These are phyloP conservation scores for Drosophila paramelanica DNA, from an alignment of 2,888 invertebrate species.

Conservation along the genomic window DNA sequence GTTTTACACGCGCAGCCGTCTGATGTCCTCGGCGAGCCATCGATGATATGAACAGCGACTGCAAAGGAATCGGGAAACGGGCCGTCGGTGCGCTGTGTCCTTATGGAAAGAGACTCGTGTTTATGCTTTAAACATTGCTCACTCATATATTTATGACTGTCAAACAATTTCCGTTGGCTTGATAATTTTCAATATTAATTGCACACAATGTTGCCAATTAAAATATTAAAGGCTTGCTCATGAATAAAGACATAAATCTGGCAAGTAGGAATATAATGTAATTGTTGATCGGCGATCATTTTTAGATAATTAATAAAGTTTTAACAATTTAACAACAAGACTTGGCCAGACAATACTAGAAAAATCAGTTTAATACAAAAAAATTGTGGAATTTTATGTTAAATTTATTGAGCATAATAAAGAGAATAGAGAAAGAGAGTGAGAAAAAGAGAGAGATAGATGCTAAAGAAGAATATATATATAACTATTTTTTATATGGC, in stretches of 20 bases:
- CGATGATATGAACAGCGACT: constrained; percentile 8
- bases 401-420: too few species aligned
- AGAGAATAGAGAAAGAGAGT: too few species aligned
- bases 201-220: constrained; percentile 55
- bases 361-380: neutral
- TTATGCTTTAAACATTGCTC: neutral
- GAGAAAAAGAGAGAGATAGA: too few species aligned
- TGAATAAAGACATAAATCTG: constrained; percentile 4
- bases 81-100: constrained; percentile 21
- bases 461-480: neutral
- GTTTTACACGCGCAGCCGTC: constrained; percentile 43
- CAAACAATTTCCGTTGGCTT: constrained; percentile 58
- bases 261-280: neutral
- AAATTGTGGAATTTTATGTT: too few species aligned
- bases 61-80: constrained; percentile 18
- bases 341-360: neutral
- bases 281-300: too few species aligned
- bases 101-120: constrained; percentile 25
- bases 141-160: constrained; percentile 48
- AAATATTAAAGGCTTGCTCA: constrained; percentile 54
- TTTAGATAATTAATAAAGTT: neutral
- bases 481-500: too few species aligned
- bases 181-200: constrained; percentile 71
- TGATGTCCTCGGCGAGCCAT: constrained; percentile 21
- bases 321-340: too few species aligned